Percentiles rank a stretch among this genome's conserved stretches.
These are phyloP conservation scores for Oxyteleia sp. DNA, from an alignment of 2,888 invertebrate species.

Conservation along the genomic window DNA sequence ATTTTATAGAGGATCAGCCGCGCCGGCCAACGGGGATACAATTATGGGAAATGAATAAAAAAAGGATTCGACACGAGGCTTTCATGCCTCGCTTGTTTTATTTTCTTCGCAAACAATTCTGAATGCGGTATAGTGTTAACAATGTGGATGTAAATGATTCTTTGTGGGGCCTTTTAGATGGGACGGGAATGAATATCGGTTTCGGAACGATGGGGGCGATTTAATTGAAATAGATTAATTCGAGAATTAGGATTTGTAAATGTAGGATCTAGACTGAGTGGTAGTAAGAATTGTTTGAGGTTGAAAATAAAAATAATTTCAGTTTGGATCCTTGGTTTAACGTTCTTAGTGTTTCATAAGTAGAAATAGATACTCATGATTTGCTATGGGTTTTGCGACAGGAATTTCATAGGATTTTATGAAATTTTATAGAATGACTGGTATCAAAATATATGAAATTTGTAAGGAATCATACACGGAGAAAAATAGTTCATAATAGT, in stretches of 20 bases:
- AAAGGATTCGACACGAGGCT: constrained; percentile 10
- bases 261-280: too few species aligned
- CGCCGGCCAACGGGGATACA: constrained; percentile 52
- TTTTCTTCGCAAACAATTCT: constrained; percentile 45
- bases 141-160: constrained; percentile 57
- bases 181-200: constrained; percentile 41
- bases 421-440: too few species aligned
- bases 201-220: background rate
- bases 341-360: too few species aligned
- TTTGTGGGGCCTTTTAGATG: constrained; percentile 28
- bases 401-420: too few species aligned
- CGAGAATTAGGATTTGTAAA: constrained; percentile 17
- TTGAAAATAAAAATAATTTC: too few species aligned
- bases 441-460: too few species aligned
- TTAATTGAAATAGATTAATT: constrained; percentile 56
- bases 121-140: constrained; percentile 45
- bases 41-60: constrained; percentile 41
- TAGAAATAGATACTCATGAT: too few species aligned
- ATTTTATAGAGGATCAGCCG: constrained; percentile 79
- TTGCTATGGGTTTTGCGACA: too few species aligned
- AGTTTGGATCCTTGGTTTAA: too few species aligned
- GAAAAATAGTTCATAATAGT: too few species aligned
- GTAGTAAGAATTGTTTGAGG: too few species aligned
- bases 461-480: too few species aligned
- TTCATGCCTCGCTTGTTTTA: constrained; percentile 48